A percentile compares a stretch with the other conserved stretches of the same genome.
Evolutionary conservation across 2,113 vertebrate species (phyloP).

Genomic region (Thomomys bottae): DNA sequence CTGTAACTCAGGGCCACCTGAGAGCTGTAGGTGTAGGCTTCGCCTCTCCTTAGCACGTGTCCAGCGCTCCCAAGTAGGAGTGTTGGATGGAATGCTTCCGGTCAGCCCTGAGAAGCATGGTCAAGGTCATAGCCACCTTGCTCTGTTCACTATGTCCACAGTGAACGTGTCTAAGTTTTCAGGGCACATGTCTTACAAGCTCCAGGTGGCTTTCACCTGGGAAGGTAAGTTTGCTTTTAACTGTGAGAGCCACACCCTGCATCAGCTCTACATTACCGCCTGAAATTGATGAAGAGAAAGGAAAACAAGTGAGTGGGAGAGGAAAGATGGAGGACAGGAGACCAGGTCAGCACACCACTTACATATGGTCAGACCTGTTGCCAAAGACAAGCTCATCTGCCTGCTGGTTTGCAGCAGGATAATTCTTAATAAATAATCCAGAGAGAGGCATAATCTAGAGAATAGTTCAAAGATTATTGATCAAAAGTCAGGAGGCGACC

Average conservation of each 20-base stretch:
- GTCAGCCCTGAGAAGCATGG: background rate
- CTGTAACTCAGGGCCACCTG: background rate
- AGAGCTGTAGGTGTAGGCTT: background rate
- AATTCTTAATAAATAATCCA: slow-evolving; percentile 51
- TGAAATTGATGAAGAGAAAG: background rate
- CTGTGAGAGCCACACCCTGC: background rate
- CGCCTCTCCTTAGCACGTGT: background rate
- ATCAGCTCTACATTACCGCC: background rate
- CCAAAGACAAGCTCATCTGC: background rate
- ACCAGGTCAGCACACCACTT: slow-evolving; percentile 37
- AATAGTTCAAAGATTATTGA: slow-evolving; percentile 61
- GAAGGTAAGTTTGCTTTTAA: background rate
- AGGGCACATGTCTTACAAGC: background rate
- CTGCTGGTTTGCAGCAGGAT: background rate
- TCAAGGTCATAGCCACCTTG: background rate
- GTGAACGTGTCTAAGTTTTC: background rate
- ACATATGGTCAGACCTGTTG: slow-evolving; percentile 41
- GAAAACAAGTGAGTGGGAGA: background rate
- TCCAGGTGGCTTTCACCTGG: slow-evolving; percentile 60
- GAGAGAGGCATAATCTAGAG: background rate
- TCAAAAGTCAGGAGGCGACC: slow-evolving; percentile 38
- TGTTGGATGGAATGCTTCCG: background rate
- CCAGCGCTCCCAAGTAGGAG: background rate
- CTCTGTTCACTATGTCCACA: slow-evolving; percentile 12
- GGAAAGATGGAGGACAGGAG: background rate